Evolutionary conservation across 1,140 invertebrate genomes (phyloP).

Genomic region (Apis laboriosa): DNA sequence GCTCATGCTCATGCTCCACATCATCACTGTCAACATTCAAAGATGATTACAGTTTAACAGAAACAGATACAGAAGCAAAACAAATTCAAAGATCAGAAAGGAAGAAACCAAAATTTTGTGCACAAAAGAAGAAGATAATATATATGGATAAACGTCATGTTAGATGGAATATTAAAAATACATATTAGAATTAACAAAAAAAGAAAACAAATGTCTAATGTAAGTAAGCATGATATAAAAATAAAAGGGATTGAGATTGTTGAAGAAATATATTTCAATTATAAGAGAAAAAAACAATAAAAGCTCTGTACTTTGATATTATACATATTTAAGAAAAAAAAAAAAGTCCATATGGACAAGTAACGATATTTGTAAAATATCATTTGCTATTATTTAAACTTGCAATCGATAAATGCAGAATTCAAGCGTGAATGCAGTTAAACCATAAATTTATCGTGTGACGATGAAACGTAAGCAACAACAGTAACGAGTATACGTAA

Average conservation of each 20-base stretch:
- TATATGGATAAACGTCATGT: slow-evolving; percentile 14
- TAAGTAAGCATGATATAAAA: too few relatives aligned
- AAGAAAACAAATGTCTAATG: neutral
- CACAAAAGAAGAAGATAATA: neutral
- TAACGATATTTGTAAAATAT: neutral
- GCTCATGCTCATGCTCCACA: neutral
- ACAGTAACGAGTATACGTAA: slow-evolving; percentile 56
- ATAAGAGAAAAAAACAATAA: neutral
- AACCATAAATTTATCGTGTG: slow-evolving; percentile 16
- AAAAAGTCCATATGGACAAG: neutral
- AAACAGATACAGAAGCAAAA: neutral
- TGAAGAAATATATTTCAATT: neutral
- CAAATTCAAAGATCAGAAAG: neutral
- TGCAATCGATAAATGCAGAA: slow-evolving; percentile 1
- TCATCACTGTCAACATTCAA: neutral
- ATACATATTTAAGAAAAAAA: neutral
- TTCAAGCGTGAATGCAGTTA: slow-evolving; percentile 7
- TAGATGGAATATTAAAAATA: slow-evolving; percentile 14
- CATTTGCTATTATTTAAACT: neutral
- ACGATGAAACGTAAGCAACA: slow-evolving; percentile 36
- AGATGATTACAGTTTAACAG: neutral
- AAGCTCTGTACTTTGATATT: neutral
- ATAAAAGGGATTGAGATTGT: neutral
- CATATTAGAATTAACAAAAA: neutral
- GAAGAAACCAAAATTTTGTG: neutral